phyloP scores from a whole-genome alignment of 1,140 invertebrate species.

The Ceratina australensis region DNA sequence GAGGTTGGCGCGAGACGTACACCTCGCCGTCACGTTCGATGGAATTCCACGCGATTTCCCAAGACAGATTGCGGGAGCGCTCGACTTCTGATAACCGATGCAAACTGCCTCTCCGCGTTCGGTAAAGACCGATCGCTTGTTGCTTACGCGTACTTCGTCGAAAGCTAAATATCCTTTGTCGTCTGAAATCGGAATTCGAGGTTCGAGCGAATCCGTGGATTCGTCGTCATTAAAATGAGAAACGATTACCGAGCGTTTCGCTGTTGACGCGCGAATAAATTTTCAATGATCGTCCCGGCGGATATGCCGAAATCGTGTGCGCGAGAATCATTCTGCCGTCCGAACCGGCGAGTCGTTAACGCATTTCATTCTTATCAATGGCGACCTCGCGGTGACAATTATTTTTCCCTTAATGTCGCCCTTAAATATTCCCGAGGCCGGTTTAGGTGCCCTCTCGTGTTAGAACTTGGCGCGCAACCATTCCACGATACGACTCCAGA shows the following conservation, averaged over 20 bases:
- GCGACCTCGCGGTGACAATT: constrained; percentile 18
- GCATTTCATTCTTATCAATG: constrained; percentile 40
- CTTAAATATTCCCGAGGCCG: constrained; percentile 36
- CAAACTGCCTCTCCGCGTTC: not conserved
- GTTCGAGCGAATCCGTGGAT: not conserved
- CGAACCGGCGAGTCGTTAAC: constrained; percentile 9
- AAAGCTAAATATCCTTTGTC: not conserved
- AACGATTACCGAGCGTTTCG: constrained; percentile 19
- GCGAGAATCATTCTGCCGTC: not conserved
- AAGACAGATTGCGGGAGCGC: constrained; percentile 9
- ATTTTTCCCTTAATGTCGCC: constrained; percentile 41
- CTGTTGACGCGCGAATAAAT: not conserved
- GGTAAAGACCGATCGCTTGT: constrained; percentile 5
- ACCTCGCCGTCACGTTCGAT: constrained; percentile 43
- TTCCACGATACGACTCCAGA: constrained; percentile 39
- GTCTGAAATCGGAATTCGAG: constrained; percentile 23
- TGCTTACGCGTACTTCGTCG: not conserved
- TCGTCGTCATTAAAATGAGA: constrained; percentile 34
- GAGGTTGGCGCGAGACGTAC: constrained; percentile 15
- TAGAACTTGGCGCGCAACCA: constrained; percentile 24
- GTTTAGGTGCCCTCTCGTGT: constrained; percentile 34
- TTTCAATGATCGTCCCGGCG: constrained; percentile 2
- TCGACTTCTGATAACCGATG: constrained; percentile 21
- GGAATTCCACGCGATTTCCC: constrained; percentile 40
- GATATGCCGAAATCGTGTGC: not conserved